Percentiles rank a stretch among this genome's conserved stretches.
These are phyloP conservation scores for Chloroclysta siterata DNA, from an alignment of 2,888 invertebrate species.

Conservation along the genomic window DNA sequence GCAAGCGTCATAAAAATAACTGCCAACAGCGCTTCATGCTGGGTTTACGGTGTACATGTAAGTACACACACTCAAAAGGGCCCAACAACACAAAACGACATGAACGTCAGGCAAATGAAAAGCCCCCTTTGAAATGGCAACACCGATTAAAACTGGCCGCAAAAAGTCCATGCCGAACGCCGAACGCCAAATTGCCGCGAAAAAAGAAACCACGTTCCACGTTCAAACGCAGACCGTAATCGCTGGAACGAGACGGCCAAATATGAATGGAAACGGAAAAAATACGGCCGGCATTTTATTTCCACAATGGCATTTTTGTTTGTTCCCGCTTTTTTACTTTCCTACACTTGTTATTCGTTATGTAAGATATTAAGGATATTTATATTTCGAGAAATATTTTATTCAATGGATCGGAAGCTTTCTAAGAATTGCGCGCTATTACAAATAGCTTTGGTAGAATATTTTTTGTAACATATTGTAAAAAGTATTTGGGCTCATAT, in stretches of 20 bases:
- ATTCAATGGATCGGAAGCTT: constrained; percentile 28
- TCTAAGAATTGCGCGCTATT: constrained; percentile 21
- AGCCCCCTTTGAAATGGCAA: constrained; percentile 68
- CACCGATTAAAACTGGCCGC: constrained; percentile 78
- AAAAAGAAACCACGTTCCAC: constrained; percentile 65
- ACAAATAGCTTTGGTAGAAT: no score
- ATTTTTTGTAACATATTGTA: no score
- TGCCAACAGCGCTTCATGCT: constrained; percentile 18
- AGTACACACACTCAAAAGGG: constrained; percentile 24
- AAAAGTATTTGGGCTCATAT: no score
- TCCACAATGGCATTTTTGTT: constrained; percentile 60
- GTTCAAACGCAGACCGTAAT: constrained; percentile 63
- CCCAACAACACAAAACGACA: constrained; percentile 42
- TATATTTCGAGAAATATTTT: constrained; percentile 51
- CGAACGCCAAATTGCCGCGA: constrained; percentile 71
- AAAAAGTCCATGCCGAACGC: constrained; percentile 70
- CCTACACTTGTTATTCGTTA: constrained; percentile 48
- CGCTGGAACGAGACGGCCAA: constrained; percentile 65
- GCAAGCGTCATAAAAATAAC: constrained; percentile 30
- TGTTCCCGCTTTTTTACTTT: constrained; percentile 51
- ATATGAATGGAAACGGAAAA: constrained; percentile 70
- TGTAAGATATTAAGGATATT: constrained; percentile 51
- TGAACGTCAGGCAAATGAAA: constrained; percentile 62
- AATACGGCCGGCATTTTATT: constrained; percentile 55
- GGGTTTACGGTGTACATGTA: constrained; percentile 16